Evolutionary conservation across 2,888 invertebrate species (phyloP).

Genomic region (Euplexia lucipara): DNA sequence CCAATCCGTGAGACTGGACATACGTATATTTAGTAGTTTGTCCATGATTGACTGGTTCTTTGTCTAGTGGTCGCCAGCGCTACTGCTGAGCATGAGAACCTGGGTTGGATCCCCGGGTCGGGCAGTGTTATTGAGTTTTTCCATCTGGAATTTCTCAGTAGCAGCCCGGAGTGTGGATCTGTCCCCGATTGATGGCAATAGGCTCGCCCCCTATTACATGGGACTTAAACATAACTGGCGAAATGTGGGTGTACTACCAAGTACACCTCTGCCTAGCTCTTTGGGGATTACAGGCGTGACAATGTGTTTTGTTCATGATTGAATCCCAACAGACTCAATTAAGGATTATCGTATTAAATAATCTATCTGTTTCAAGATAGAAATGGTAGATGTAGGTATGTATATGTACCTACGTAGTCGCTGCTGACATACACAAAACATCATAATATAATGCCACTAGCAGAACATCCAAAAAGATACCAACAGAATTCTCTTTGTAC

Average conservation of each 20-base stretch:
- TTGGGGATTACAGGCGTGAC: no score
- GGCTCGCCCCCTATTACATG: no score
- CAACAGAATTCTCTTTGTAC: constrained; percentile 8
- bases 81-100: no score
- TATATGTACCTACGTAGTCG: neutral
- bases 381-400: neutral
- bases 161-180: no score
- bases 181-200: no score
- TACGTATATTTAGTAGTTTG: neutral
- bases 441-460: constrained; percentile 4
- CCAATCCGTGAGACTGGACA: neutral
- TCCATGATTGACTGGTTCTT: neutral
- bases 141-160: no score
- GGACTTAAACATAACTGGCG: no score
- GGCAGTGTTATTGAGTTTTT: no score
- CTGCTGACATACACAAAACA: constrained; percentile 7
- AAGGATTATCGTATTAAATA: neutral
- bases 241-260: no score
- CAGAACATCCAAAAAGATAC: neutral
- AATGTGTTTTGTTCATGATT: neutral
- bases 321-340: neutral
- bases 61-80: no score
- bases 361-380: neutral
- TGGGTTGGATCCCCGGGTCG: no score
- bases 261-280: no score